phyloP scores from a whole-genome alignment of 2,888 invertebrate genomes.

The Subacronicta megacephala region DNA sequence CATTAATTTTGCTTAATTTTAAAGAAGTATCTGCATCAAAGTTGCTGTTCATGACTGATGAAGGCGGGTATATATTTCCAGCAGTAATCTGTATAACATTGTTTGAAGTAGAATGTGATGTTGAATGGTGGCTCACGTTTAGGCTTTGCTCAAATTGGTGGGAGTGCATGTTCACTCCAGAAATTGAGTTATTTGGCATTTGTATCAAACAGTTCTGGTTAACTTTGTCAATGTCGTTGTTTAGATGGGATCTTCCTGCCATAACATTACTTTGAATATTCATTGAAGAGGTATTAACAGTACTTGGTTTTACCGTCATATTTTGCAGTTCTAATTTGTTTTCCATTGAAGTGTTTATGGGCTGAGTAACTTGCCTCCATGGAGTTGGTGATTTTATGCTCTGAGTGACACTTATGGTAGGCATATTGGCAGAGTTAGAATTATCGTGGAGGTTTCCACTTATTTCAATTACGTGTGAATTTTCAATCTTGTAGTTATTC shows the following conservation, averaged over 20 bases:
- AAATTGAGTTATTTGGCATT: slow-evolving; percentile 71
- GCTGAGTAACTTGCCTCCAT: slow-evolving; percentile 79
- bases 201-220: slow-evolving; percentile 81
- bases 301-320: slow-evolving; percentile 74
- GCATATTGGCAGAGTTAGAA: slow-evolving; percentile 74
- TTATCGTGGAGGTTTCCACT: slow-evolving; percentile 84
- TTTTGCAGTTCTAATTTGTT: slow-evolving; percentile 81
- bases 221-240: slow-evolving; percentile 76
- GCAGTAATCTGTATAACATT: slow-evolving; percentile 86
- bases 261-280: slow-evolving; percentile 75
- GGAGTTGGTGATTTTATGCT: slow-evolving; percentile 85
- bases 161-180: slow-evolving; percentile 75
- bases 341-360: slow-evolving; percentile 67
- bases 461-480: slow-evolving; percentile 85
- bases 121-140: slow-evolving; percentile 80
- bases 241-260: slow-evolving; percentile 70
- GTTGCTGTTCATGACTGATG: slow-evolving; percentile 79
- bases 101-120: slow-evolving; percentile 78
- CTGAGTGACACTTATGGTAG: slow-evolving; percentile 86
- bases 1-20: slow-evolving; percentile 85
- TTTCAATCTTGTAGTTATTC: slow-evolving; percentile 81
- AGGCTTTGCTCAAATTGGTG: slow-evolving; percentile 81
- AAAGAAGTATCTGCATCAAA: slow-evolving; percentile 86
- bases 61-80: slow-evolving; percentile 84
- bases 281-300: slow-evolving; percentile 71